These are phyloP conservation scores for Sebastes trivittatus DNA, from an alignment of 2,797 vertebrate genomes.

Conservation along the genomic window DNA sequence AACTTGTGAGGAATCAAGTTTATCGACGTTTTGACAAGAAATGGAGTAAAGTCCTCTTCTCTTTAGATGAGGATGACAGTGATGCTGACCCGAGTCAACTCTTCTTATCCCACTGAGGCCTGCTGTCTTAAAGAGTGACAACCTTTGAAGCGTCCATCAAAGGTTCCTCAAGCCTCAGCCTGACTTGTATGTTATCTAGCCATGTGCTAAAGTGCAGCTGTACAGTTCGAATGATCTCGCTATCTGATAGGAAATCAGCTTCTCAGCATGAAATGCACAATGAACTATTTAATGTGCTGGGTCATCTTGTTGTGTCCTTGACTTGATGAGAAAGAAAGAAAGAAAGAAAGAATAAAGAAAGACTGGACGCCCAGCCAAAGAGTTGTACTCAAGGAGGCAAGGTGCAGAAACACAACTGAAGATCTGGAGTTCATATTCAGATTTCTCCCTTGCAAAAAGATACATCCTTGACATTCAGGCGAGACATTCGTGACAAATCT, in stretches of 20 bases:
- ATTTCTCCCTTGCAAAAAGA: conserved; percentile 13
- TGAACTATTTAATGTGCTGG: conserved; percentile 28
- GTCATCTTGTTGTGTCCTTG: conserved; percentile 38
- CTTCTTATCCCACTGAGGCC: conserved; percentile 19
- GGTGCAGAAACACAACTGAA: conserved; percentile 31
- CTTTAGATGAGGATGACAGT: conserved; percentile 31
- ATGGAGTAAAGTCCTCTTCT: conserved; percentile 11
- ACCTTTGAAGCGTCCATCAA: conserved; percentile 49
- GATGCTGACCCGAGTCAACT: conserved; percentile 46
- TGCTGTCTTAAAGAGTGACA: conserved; percentile 21
- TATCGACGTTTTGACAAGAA: conserved; percentile 16
- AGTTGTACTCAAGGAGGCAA: conserved; percentile 7
- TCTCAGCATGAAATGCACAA: conserved; percentile 49
- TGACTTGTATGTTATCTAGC: conserved; percentile 43
- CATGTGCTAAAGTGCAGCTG: conserved; percentile 71
- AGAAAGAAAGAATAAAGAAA: conserved; percentile 9
- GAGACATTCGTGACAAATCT: conserved; percentile 55
- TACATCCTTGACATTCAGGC: conserved; percentile 23
- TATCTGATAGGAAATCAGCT: conserved; percentile 50
- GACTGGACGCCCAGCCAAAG: conserved; percentile 8
- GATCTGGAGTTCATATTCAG: conserved; percentile 33
- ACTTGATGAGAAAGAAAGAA: conserved; percentile 24
- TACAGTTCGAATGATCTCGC: conserved; percentile 58
- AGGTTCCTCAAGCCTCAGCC: conserved; percentile 25
- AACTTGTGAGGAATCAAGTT: conserved; percentile 15